These are phyloP conservation scores for Plecturocebus donacophilus DNA, from an alignment of 2,113 vertebrate genomes.

Conservation along the genomic window DNA sequence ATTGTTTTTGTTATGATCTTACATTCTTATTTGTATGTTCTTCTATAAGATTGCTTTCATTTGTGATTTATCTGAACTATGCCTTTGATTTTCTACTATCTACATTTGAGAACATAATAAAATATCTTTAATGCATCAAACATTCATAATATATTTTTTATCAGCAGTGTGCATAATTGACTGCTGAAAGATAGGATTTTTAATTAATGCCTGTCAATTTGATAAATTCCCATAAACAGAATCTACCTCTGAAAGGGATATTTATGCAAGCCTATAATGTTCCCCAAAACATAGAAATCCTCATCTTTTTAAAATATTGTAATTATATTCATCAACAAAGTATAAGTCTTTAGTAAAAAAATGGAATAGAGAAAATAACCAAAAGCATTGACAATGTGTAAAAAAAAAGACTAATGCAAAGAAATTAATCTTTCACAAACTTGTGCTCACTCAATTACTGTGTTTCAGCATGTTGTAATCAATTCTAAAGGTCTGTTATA, in stretches of 20 bases:
- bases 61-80: neutral
- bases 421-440: slow-evolving; percentile 78
- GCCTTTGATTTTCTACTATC: neutral
- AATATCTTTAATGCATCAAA: slow-evolving; percentile 23
- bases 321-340: slow-evolving; percentile 39
- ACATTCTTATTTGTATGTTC: neutral
- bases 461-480: slow-evolving; percentile 41
- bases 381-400: slow-evolving; percentile 44
- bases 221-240: slow-evolving; percentile 32
- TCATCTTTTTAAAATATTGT: slow-evolving; percentile 30
- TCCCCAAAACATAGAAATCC: slow-evolving; percentile 21
- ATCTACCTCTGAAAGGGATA: neutral
- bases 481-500: slow-evolving; percentile 79
- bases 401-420: slow-evolving; percentile 67
- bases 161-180: neutral
- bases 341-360: slow-evolving; percentile 46
- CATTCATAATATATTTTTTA: neutral
- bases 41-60: neutral
- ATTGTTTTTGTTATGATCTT: neutral
- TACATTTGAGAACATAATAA: neutral
- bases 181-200: neutral
- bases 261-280: neutral
- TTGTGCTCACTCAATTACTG: slow-evolving; percentile 70
- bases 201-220: slow-evolving; percentile 35
- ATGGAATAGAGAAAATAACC: slow-evolving; percentile 37